Percentiles rank a stretch among this genome's conserved stretches.
Evolutionary conservation across 2,113 vertebrate species (phyloP).

Genomic region (Amia ocellicauda): DNA sequence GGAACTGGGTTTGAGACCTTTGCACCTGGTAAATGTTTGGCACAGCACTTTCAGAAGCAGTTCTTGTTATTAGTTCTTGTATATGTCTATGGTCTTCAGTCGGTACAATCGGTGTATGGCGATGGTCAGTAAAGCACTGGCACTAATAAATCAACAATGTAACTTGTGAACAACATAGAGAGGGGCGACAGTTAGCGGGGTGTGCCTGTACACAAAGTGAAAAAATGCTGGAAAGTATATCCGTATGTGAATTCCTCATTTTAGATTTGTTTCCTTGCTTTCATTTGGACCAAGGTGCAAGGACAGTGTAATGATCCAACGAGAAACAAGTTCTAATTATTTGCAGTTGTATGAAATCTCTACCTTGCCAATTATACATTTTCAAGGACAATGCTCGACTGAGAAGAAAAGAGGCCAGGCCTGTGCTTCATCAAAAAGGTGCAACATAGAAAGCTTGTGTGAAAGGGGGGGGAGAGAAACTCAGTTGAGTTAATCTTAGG

Average conservation of each 20-base stretch:
- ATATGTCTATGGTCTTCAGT: too few species aligned
- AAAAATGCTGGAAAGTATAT: neutral
- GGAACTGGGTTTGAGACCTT: too few species aligned
- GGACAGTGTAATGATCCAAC: neutral
- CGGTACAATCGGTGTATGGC: too few species aligned
- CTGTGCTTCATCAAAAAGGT: neutral
- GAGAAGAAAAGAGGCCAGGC: neutral
- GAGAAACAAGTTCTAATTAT: neutral
- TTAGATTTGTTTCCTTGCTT: neutral
- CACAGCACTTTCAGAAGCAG: too few species aligned
- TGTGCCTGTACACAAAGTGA: too few species aligned
- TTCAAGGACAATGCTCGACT: neutral
- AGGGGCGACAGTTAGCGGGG: too few species aligned
- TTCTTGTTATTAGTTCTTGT: too few species aligned
- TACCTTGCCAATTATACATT: neutral
- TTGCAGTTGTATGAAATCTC: neutral
- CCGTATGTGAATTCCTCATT: neutral
- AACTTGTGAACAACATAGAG: too few species aligned
- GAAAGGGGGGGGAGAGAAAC: slow-evolving; percentile 3
- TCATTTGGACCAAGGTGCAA: neutral
- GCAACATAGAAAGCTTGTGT: neutral
- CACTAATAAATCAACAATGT: too few species aligned
- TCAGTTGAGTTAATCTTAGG: neutral
- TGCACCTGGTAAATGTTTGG: too few species aligned
- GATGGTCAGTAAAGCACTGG: too few species aligned